Conservation (phyloP, 2,888 invertebrate species). For the Aphidius colemani region DNA sequence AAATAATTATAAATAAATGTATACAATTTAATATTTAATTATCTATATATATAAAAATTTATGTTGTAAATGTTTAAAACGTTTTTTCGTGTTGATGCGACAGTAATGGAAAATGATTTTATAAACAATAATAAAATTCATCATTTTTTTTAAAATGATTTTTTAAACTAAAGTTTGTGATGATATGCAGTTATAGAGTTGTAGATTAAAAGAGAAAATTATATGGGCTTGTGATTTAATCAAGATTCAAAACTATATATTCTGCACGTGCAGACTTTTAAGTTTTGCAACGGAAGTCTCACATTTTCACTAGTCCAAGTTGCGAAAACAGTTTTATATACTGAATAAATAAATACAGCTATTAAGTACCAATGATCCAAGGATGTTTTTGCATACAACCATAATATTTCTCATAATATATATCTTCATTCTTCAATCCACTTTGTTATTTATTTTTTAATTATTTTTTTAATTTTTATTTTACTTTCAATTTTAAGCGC, state of each 20-base stretch:
- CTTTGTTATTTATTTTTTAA: too few species aligned
- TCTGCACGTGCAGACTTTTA: conserved; percentile 5
- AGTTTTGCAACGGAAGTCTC: conserved; percentile 1
- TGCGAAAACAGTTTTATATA: too few species aligned
- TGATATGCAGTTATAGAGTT: not conserved
- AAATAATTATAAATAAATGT: conserved; percentile 48
- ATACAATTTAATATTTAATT: conserved; percentile 56
- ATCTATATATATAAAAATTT: conserved; percentile 30
- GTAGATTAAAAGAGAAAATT: not conserved
- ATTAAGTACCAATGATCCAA: too few species aligned
- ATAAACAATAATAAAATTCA: conserved; percentile 49
- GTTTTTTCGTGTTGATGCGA: conserved; percentile 44
- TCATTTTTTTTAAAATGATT: conserved; percentile 13
- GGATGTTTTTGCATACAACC: too few species aligned
- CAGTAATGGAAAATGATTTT: conserved; percentile 47
- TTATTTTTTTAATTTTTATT: too few species aligned
- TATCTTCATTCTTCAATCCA: too few species aligned
- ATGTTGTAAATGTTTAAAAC: conserved; percentile 34
- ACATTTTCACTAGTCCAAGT: not conserved
- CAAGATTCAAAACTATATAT: not conserved
- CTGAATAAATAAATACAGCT: not conserved
- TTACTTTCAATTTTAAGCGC: too few species aligned
- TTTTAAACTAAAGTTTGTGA: conserved; percentile 3
- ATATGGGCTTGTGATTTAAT: conserved; percentile 1
- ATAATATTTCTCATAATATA: too few species aligned